phyloP scores from a whole-genome alignment of 2,797 vertebrate genomes.

The Argentina silus region DNA sequence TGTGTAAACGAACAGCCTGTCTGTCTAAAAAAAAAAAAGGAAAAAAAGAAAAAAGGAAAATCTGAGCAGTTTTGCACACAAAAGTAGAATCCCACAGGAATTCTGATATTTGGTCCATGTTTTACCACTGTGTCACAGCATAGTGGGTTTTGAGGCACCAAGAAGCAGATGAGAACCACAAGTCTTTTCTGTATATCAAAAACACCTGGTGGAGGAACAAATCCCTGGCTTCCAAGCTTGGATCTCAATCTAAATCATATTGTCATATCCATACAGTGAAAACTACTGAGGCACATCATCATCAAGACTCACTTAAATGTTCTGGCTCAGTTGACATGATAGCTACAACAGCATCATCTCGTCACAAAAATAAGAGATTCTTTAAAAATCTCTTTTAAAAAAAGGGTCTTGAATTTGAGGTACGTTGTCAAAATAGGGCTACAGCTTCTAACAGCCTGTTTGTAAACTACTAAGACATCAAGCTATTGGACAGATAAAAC shows the following conservation, averaged over 20 bases:
- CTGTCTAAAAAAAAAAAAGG: slow-evolving; percentile 39
- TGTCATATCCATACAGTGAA: slow-evolving; percentile 9
- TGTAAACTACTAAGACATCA: slow-evolving; percentile 48
- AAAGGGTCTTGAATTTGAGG: slow-evolving; percentile 65
- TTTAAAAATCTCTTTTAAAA: slow-evolving; percentile 53
- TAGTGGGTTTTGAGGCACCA: slow-evolving; percentile 33
- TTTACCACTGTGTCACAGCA: slow-evolving; percentile 41
- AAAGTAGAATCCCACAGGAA: slow-evolving; percentile 14
- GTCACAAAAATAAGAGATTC: slow-evolving; percentile 57
- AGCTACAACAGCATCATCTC: slow-evolving; percentile 48
- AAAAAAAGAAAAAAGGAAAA: slow-evolving; percentile 15
- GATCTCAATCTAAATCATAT: not conserved
- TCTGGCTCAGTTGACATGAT: slow-evolving; percentile 35
- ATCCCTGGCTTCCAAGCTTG: slow-evolving; percentile 19
- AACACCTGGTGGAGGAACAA: slow-evolving; percentile 4
- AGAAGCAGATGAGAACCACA: slow-evolving; percentile 16
- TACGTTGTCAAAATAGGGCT: slow-evolving; percentile 66
- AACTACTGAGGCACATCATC: slow-evolving; percentile 19
- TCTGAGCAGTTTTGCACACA: slow-evolving; percentile 16
- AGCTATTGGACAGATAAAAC: slow-evolving; percentile 34
- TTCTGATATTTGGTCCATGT: slow-evolving; percentile 41
- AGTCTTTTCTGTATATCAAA: slow-evolving; percentile 20
- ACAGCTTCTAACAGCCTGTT: slow-evolving; percentile 29
- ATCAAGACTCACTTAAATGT: not conserved
- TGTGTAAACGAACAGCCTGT: slow-evolving; percentile 20